A percentile compares a stretch with the other conserved stretches of the same genome.
Evolutionary conservation across 1,140 invertebrate genomes (phyloP).

Genomic region (Semibalanus balanoides): DNA sequence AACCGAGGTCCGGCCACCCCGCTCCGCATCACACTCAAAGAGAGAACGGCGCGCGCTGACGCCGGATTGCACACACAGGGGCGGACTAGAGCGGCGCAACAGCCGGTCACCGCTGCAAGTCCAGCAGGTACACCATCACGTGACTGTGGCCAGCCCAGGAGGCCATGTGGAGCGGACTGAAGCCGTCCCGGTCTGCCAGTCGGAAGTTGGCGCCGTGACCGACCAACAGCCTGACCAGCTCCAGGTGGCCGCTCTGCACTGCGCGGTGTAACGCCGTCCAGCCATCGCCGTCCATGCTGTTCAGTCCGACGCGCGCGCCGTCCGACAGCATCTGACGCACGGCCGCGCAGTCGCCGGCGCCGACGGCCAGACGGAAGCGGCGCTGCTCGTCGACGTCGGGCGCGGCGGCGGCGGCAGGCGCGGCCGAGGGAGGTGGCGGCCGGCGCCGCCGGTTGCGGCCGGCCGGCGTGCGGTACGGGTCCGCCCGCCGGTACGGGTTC

Average conservation of each 20-base stretch:
- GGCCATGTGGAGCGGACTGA: constrained; percentile 37
- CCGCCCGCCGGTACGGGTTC: background rate
- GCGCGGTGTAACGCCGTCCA: constrained; percentile 35
- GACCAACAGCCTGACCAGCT: constrained; percentile 36
- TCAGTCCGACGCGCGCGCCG: constrained; percentile 16
- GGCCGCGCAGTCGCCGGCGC: background rate
- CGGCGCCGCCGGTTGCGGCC: too few species aligned
- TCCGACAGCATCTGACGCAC: background rate
- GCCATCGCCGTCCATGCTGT: constrained; percentile 34
- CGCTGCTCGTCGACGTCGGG: background rate
- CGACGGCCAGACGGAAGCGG: background rate
- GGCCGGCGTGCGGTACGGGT: background rate
- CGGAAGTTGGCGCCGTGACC: constrained; percentile 35
- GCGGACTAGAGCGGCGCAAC: background rate
- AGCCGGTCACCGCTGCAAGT: background rate
- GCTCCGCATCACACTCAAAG: too few species aligned
- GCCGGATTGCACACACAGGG: background rate
- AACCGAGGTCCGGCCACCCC: too few species aligned
- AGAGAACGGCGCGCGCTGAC: too few species aligned
- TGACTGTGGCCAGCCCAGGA: constrained; percentile 31
- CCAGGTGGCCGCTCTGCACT: constrained; percentile 33
- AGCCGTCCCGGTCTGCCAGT: constrained; percentile 36
- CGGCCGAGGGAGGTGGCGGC: too few species aligned
- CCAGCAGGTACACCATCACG: background rate
- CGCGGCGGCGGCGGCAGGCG: too few species aligned